These are phyloP conservation scores for Pachypeltis micranthus DNA, from an alignment of 1,140 invertebrate genomes.

Conservation along the genomic window DNA sequence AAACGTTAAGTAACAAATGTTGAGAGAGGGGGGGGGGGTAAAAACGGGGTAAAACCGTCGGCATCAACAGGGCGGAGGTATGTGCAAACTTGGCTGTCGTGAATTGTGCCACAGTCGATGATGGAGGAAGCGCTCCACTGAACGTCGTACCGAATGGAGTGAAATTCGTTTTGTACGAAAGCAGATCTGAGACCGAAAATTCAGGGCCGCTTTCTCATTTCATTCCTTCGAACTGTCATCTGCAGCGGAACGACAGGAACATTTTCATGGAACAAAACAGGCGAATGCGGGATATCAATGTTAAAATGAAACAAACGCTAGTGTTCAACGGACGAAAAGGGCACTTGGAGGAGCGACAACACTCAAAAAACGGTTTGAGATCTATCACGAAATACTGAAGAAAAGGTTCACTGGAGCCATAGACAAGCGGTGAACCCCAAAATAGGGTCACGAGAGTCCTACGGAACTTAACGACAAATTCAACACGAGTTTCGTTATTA, in stretches of 20 bases:
- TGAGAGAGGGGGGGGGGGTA: no score
- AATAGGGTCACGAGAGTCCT: slow-evolving; percentile 26
- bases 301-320: background rate
- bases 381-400: background rate
- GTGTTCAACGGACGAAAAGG: background rate
- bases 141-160: slow-evolving; percentile 51
- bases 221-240: slow-evolving; percentile 25
- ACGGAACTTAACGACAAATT: background rate
- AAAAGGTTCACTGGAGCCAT: slow-evolving; percentile 22
- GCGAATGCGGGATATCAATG: background rate
- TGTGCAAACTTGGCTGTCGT: slow-evolving; percentile 37
- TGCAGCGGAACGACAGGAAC: slow-evolving; percentile 17
- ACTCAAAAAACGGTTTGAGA: background rate
- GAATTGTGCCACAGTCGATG: slow-evolving; percentile 29
- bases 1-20: no score
- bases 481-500: background rate
- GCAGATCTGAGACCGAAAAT: no score
- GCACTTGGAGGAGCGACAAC: background rate
- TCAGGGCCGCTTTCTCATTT: slow-evolving; percentile 27
- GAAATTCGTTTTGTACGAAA: slow-evolving; percentile 63
- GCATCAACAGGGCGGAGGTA: slow-evolving; percentile 57
- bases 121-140: slow-evolving; percentile 45
- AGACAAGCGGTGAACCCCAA: slow-evolving; percentile 28
- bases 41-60: slow-evolving; percentile 35
- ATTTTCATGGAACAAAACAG: slow-evolving; percentile 4